Conservation (phyloP, 1,140 invertebrate species). For the Berghia stephanieae region DNA sequence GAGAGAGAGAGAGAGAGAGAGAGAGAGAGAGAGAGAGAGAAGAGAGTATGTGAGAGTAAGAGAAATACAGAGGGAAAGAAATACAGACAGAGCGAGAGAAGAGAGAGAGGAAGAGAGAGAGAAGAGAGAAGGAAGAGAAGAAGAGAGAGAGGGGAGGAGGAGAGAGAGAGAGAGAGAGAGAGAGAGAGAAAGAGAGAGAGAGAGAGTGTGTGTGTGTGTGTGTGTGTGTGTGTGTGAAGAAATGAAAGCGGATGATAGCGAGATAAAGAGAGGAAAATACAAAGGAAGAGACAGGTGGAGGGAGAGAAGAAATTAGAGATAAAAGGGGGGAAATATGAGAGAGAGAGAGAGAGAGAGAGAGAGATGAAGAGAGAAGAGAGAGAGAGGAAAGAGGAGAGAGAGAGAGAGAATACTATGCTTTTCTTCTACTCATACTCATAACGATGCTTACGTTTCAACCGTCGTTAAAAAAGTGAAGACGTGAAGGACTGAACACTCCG, state of each 20-base stretch:
- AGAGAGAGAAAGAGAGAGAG: slow-evolving; percentile 9
- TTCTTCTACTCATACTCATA: no score
- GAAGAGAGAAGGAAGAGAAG: background rate
- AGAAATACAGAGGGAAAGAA: no score
- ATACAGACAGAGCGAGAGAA: no score
- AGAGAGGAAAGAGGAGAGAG: background rate
- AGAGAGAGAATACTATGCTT: background rate
- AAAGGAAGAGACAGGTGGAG: no score
- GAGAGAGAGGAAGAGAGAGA: background rate
- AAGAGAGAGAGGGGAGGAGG: background rate
- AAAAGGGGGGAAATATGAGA: background rate
- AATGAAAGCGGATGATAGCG: no score
- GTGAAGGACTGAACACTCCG: no score
- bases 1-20: background rate
- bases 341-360: background rate
- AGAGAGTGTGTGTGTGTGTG: background rate
- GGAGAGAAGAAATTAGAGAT: no score
- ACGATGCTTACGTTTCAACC: no score
- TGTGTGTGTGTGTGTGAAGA: no score
- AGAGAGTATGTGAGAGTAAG: no score
- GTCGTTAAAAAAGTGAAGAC: no score
- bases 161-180: background rate
- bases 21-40: background rate
- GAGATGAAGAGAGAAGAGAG: background rate
- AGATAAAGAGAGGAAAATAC: no score